These are phyloP conservation scores for Apis cerana DNA, from an alignment of 1,140 invertebrate genomes.

Conservation along the genomic window DNA sequence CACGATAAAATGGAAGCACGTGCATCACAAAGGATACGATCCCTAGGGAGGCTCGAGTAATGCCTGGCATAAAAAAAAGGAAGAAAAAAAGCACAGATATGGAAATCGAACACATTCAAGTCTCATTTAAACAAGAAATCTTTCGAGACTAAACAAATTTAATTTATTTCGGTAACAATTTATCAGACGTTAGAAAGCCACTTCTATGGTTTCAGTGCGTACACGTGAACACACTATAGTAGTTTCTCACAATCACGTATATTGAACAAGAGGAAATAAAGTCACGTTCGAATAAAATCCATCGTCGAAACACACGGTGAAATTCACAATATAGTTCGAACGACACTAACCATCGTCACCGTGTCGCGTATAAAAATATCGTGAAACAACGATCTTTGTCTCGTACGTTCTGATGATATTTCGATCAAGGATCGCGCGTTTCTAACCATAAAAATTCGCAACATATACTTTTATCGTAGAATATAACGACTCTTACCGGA, in stretches of 20 bases:
- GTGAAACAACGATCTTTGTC: background rate
- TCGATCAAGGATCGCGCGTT: background rate
- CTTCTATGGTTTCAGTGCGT: slow-evolving; percentile 29
- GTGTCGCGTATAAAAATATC: background rate
- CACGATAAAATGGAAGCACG: slow-evolving; percentile 36
- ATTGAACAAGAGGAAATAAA: background rate
- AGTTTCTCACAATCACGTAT: slow-evolving; percentile 25
- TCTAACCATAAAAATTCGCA: background rate
- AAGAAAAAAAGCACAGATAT: no score
- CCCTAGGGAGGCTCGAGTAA: background rate
- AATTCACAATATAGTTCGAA: background rate
- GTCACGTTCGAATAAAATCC: background rate
- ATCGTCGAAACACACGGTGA: background rate
- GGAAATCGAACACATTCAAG: background rate
- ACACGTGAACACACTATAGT: slow-evolving; percentile 14
- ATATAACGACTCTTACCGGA: slow-evolving; percentile 4
- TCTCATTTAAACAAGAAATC: slow-evolving; percentile 11
- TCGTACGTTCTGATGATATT: background rate
- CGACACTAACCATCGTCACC: background rate
- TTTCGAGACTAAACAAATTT: slow-evolving; percentile 18
- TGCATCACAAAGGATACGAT: slow-evolving; percentile 34
- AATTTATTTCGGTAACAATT: slow-evolving; percentile 22
- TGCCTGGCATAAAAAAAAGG: background rate
- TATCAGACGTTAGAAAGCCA: background rate
- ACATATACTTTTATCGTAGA: background rate